Evolutionary conservation across 1,140 invertebrate species (phyloP), one percentile per base, ranked within the genome.

Genomic region (Stenopsyche tienmushanensis): DNA sequence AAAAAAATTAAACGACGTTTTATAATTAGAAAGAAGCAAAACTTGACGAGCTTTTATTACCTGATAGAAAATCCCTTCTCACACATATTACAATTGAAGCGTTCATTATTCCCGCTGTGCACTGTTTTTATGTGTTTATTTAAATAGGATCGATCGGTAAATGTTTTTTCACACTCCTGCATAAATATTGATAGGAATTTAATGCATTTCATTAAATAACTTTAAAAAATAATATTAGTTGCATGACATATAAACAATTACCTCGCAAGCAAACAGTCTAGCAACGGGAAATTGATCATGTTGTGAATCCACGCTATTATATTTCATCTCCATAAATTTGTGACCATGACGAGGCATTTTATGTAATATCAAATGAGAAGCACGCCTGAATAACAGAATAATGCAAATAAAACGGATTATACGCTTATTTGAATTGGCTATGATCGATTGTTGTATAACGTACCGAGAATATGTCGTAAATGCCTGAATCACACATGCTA

Each of bases 221-320:
- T n/a, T 21, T 53, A 21, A 24, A 8, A 24, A 21, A n/a, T 21
- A 57, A 42, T 52, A 8, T 34, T 41, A 65, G 5, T 34, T 34
- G 13, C 13, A 13, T 34, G 29, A 34, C 29, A n/a, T n/a, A n/a
- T n/a, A n/a, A n/a, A n/a, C n/a, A n/a, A n/a, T 34, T 47, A 80
- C 78, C 77, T 81, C 78, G 62, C 81, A 82, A 13, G 81, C 49
- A 62, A 82, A 82, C 54, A 81, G 80, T 53, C 81, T 81, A 21
- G 77, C 79, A 1, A 82, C 79, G 0, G 78, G 77, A 52, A 82
- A 82, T 1, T 74, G 73, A n/a, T n/a, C n/a, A 0, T 77, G 77
- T 60, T 45, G 34, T n/a, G 13, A 23, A 44, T 45, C 41, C 41
- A n/a, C 8, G 7, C 34, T 57, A 5, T 5, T 25, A 17, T 52